These are phyloP conservation scores for Harpalus rubripes DNA, from an alignment of 2,888 invertebrate species.

Conservation along the genomic window DNA sequence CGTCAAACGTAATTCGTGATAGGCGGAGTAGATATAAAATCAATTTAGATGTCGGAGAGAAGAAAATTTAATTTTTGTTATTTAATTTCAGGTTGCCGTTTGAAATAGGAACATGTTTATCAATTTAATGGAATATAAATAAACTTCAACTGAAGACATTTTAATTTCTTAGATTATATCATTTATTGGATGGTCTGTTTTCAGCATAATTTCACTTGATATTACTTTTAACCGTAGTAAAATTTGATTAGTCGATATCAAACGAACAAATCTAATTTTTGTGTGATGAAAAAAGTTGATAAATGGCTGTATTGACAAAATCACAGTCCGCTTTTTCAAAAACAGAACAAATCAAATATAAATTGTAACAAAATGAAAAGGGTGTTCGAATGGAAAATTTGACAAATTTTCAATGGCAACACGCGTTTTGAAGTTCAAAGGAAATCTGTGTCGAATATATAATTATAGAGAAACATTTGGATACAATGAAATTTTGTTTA, in stretches of 20 bases:
- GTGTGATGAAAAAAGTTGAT: not conserved
- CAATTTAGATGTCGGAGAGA: not conserved
- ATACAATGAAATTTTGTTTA: too few species aligned
- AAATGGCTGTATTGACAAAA: not conserved
- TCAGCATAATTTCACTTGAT: not conserved
- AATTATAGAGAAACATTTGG: too few species aligned
- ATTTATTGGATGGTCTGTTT: not conserved
- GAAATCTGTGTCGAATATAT: too few species aligned
- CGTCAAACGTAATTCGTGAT: not conserved
- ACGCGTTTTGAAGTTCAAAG: too few species aligned
- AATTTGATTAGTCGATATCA: not conserved
- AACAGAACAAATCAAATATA: not conserved
- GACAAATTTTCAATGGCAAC: not conserved
- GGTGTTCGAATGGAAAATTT: not conserved
- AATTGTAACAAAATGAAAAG: not conserved
- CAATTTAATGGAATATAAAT: slow-evolving; percentile 24
- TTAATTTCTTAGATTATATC: not conserved
- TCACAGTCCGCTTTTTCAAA: not conserved
- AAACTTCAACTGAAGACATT: not conserved
- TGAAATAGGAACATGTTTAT: slow-evolving; percentile 5
- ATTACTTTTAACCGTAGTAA: not conserved
- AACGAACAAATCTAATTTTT: not conserved
- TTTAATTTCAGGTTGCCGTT: slow-evolving; percentile 8
- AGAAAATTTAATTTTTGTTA: slow-evolving; percentile 19
- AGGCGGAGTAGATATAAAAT: slow-evolving; percentile 3